Evolutionary conservation across 2,888 invertebrate species (phyloP).

Genomic region (Physocephala rufipes): DNA sequence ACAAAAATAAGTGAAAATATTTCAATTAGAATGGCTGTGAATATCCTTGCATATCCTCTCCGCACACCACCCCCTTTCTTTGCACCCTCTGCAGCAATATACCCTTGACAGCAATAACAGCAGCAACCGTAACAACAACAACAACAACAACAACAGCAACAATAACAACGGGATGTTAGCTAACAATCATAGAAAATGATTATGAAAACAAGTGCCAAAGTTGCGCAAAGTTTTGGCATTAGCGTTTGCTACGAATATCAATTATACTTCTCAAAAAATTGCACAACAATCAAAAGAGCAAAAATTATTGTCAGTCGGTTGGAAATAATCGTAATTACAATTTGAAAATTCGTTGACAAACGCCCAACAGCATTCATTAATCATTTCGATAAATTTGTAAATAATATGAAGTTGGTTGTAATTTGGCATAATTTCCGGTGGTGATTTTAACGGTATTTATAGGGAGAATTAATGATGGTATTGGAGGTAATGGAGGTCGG

Average conservation of each 20-base stretch:
- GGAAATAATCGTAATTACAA: conserved; percentile 38
- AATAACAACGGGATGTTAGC: no score
- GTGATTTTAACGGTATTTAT: no score
- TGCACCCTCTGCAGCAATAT: neutral
- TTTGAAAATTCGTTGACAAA: conserved; percentile 40
- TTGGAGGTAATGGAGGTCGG: no score
- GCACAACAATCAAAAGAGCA: conserved; percentile 2
- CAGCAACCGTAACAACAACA: neutral
- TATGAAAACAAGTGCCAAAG: conserved; percentile 21
- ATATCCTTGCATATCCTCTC: neutral
- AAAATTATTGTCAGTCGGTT: conserved; percentile 35
- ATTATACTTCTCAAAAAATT: conserved; percentile 25
- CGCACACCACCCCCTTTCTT: neutral
- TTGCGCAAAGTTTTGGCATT: neutral
- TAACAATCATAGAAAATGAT: neutral
- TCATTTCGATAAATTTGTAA: conserved; percentile 27
- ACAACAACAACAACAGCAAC: neutral
- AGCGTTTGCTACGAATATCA: conserved; percentile 10
- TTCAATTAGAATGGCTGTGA: neutral
- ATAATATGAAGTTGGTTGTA: conserved; percentile 2
- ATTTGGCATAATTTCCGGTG: neutral
- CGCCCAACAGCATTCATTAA: conserved; percentile 27
- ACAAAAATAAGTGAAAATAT: neutral
- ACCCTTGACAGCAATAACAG: no score
- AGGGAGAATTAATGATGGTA: no score